Base-by-base conservation (phyloP, 2,888 invertebrate genomes). In the Scaptomyza parva region DNA sequence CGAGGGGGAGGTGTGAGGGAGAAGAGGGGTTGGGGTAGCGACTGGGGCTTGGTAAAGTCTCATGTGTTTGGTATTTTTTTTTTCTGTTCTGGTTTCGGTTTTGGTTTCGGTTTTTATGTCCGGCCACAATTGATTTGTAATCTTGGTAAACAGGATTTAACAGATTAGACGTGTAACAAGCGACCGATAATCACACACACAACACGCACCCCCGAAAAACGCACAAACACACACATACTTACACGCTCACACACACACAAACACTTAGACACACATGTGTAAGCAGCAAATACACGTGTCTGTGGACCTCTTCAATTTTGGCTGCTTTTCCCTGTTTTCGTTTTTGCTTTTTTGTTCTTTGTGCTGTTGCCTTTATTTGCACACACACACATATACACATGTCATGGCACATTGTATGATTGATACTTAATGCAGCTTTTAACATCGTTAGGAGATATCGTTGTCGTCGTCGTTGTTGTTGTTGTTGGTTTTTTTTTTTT, bases 91-190 rank as follows among this genome's bases (percentile, higher is more conserved):
- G n/a, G n/a, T n/a, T n/a, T n/a, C n/a, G n/a, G n/a, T 12, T 28
- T 12, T 28, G 17, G 3, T 40, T 39, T 40, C n/a, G 14, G 14
- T 28, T 44, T 87, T 35, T 87, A 82, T 87, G 86, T 79, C 62
- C 77, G 85, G 75, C 75, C 85, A 79, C 84, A 88, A 84, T 84
- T 84, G 84, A 84, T 84, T 84, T 86, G 84, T 88, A 84, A 88
- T 84, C 84, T 86, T 69, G 71, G 86, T 80, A 83, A 83, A 84
- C 88, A 84, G 88, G 88, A 84, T 86, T 88, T 86, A 88, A 80
- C 84, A 86, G 84, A 88, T 84, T 84, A 88, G 79, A 83, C 86
- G 78, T 83, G 82, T 82, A 86, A 85, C 88, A 87, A 79, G 83
- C 76, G 67, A 62, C 70, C 84, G 74, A 83, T 87, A 86, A 77